Evolutionary conservation across 1,140 invertebrate genomes (phyloP).

Genomic region (Hycleus cichorii): DNA sequence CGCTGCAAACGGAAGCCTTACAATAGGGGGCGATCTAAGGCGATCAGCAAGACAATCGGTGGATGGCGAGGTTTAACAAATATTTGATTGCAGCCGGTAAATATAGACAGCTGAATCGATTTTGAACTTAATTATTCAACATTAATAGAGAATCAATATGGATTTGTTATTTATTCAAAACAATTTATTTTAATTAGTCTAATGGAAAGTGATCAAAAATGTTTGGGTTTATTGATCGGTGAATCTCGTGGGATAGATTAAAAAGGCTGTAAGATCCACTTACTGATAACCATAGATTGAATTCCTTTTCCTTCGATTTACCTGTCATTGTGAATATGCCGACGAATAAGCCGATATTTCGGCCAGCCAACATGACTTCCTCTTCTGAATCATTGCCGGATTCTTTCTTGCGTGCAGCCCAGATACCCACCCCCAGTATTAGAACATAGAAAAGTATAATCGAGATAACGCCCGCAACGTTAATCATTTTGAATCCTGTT

Average conservation of each 20-base stretch:
- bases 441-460: constrained; percentile 91
- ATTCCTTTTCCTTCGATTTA: constrained; percentile 38
- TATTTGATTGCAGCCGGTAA: too few relatives aligned
- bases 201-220: too few relatives aligned
- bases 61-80: too few relatives aligned
- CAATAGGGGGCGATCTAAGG: background rate
- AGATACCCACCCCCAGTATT: constrained; percentile 88
- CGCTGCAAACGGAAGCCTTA: constrained; percentile 49
- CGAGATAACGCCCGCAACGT: constrained; percentile 83
- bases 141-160: too few relatives aligned
- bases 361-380: constrained; percentile 93
- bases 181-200: too few relatives aligned
- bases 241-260: too few relatives aligned
- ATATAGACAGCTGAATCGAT: too few relatives aligned
- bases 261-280: too few relatives aligned
- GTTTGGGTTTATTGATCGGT: too few relatives aligned
- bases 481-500: constrained; percentile 62
- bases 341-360: constrained; percentile 92
- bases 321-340: constrained; percentile 98
- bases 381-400: constrained; percentile 80
- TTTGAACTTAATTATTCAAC: too few relatives aligned
- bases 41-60: background rate
- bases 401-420: constrained; percentile 88
- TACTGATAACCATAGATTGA: too few relatives aligned
- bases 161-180: too few relatives aligned